These are phyloP conservation scores for Malacoraja senta DNA, from an alignment of 2,797 vertebrate species.

Conservation along the genomic window DNA sequence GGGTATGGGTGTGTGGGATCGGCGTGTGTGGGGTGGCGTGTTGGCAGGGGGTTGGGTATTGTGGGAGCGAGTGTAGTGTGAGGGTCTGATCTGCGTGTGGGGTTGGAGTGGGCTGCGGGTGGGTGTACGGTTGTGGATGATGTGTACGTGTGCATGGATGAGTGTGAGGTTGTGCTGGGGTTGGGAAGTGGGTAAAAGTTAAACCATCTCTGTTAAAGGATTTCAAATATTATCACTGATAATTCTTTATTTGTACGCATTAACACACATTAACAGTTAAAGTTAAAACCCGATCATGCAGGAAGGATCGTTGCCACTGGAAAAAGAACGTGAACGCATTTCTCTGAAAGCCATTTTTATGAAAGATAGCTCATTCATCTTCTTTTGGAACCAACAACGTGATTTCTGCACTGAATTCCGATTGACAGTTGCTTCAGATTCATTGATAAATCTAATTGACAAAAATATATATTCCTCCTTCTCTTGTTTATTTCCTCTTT, in stretches of 20 bases:
- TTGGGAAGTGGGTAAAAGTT: background rate
- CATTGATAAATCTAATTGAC: background rate
- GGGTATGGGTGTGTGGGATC: too few relatives aligned
- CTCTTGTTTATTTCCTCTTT: background rate
- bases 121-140: too few relatives aligned
- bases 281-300: background rate
- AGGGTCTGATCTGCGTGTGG: too few relatives aligned
- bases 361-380: background rate
- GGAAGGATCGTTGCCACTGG: background rate
- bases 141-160: too few relatives aligned
- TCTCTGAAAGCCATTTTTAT: too few relatives aligned
- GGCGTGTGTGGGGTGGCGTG: too few relatives aligned
- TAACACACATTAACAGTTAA: background rate
- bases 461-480: background rate
- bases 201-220: background rate
- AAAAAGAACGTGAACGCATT: background rate
- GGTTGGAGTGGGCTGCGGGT: too few relatives aligned
- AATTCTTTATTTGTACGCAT: background rate
- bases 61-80: too few relatives aligned
- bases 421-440: background rate
- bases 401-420: background rate
- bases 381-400: background rate
- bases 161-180: too few relatives aligned
- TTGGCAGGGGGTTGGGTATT: too few relatives aligned
- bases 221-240: background rate